Conservation (phyloP, 2,888 invertebrate genomes). For the Drosophila suboccidentalis region DNA sequence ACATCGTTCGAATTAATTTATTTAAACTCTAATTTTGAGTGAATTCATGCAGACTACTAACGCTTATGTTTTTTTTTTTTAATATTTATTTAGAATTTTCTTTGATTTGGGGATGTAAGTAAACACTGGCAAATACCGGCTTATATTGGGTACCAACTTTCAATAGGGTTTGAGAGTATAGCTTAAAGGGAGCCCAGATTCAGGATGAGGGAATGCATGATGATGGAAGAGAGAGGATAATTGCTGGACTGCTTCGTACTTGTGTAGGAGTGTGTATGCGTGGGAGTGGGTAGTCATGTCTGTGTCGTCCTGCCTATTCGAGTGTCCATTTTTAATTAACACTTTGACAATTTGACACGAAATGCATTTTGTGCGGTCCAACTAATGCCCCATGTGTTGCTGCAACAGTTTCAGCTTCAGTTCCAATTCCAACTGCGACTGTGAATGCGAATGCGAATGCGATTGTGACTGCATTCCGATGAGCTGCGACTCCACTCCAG, state of each 20-base stretch:
- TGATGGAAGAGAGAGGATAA: not conserved
- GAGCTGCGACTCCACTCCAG: conserved; percentile 32
- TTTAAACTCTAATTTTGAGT: too few relatives aligned
- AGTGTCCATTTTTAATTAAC: conserved; percentile 83
- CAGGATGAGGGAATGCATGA: too few relatives aligned
- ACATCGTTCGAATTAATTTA: too few relatives aligned
- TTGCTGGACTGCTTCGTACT: not conserved
- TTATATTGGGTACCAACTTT: not conserved
- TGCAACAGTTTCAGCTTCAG: conserved; percentile 1
- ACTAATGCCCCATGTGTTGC: conserved; percentile 33
- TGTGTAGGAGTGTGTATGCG: not conserved
- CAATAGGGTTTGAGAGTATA: not conserved
- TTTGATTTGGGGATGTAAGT: too few relatives aligned
- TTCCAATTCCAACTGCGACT: conserved; percentile 7
- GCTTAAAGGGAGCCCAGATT: not conserved
- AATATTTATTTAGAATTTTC: too few relatives aligned
- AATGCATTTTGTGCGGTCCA: conserved; percentile 69
- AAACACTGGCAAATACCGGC: not conserved
- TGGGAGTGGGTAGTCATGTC: conserved; percentile 22
- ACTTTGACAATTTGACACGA: conserved; percentile 80
- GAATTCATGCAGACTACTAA: accelerated
- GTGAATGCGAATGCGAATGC: not conserved
- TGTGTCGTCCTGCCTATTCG: conserved; percentile 55
- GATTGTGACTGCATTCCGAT: conserved; percentile 47
- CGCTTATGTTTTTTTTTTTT: too few relatives aligned